These are phyloP conservation scores for Drosophila fulvimacula DNA, from an alignment of 2,888 invertebrate genomes.

Conservation along the genomic window DNA sequence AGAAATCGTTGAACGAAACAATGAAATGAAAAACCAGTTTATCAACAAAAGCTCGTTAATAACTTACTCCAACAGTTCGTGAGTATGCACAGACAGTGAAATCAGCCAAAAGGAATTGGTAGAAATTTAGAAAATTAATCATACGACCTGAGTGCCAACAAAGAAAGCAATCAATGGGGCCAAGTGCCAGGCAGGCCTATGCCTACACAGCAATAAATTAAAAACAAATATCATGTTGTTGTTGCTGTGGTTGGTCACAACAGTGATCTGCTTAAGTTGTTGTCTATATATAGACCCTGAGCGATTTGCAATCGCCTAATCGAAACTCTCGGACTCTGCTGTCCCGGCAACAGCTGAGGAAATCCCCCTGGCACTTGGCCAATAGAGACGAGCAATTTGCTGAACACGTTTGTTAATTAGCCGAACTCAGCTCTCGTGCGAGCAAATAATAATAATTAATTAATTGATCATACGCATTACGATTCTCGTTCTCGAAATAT, in stretches of 20 bases:
- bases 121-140: conserved; percentile 62
- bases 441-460: conserved; percentile 43
- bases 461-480: conserved; percentile 37
- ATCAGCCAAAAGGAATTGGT: conserved; percentile 31
- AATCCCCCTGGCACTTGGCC: conserved; percentile 70
- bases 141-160: conserved; percentile 55
- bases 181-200: background rate
- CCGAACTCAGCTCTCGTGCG: conserved; percentile 27
- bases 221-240: conserved; percentile 2
- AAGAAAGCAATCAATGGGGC: conserved; percentile 50
- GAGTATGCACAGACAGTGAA: conserved; percentile 22
- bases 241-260: conserved; percentile 22
- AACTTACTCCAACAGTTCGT: conserved; percentile 27
- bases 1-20: conserved; percentile 2
- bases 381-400: conserved; percentile 30
- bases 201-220: background rate
- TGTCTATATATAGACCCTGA: conserved; percentile 54
- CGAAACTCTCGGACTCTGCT: conserved; percentile 11
- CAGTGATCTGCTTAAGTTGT: conserved; percentile 22
- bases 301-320: conserved; percentile 46
- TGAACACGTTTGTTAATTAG: conserved; percentile 65
- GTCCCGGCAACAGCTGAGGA: conserved; percentile 66
- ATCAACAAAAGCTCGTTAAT: conserved; percentile 4
- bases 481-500: conserved; percentile 19
- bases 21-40: conserved; percentile 19